phyloP scores from a whole-genome alignment of 2,888 invertebrate genomes.

The Boloria euphrosyne region DNA sequence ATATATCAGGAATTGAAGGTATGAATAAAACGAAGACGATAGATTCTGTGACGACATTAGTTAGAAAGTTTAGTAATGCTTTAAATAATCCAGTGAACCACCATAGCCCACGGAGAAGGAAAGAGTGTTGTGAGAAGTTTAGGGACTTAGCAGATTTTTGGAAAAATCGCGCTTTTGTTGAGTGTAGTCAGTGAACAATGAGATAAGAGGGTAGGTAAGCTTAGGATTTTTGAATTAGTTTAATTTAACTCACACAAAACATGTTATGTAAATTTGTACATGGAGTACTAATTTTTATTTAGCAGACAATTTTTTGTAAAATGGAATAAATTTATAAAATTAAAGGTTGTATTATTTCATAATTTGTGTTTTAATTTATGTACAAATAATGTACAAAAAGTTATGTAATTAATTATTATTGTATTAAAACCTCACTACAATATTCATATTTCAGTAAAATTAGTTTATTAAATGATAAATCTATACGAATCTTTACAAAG shows the following conservation, averaged over 20 bases:
- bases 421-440: no score
- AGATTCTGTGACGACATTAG: slow-evolving; percentile 67
- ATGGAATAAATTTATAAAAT: slow-evolving; percentile 7
- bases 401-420: no score
- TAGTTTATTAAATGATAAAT: no score
- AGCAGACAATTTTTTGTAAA: slow-evolving; percentile 1
- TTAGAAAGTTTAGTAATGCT: slow-evolving; percentile 63
- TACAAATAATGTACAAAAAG: neutral
- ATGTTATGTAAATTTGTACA: neutral
- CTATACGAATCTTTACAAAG: no score
- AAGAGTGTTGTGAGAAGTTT: slow-evolving; percentile 62
- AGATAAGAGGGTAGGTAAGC: slow-evolving; percentile 33
- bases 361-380: neutral
- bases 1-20: slow-evolving; percentile 49
- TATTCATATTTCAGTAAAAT: no score
- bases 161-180: slow-evolving; percentile 54
- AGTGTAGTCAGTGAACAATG: slow-evolving; percentile 29
- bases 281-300: slow-evolving; percentile 1
- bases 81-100: slow-evolving; percentile 56
- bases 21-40: slow-evolving; percentile 49
- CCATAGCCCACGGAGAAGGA: slow-evolving; percentile 57
- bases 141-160: slow-evolving; percentile 70
- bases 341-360: slow-evolving; percentile 2
- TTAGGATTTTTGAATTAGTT: slow-evolving; percentile 11
- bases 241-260: neutral